Evolutionary conservation across 1,140 invertebrate genomes (phyloP).

Genomic region (Catajapyx aquilonaris): DNA sequence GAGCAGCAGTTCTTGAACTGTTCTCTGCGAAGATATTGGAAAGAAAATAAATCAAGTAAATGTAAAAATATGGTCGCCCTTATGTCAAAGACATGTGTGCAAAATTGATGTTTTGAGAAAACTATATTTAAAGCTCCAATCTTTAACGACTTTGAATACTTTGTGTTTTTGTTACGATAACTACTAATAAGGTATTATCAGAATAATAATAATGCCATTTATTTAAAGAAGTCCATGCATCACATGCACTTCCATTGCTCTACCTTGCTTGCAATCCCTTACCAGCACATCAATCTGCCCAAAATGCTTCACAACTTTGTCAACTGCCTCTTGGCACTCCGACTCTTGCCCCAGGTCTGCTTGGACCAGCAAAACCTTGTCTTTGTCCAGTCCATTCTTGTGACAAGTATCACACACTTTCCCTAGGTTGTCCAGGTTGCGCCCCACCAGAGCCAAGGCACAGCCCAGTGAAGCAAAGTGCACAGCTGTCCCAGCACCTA

Average conservation of each 20-base stretch:
- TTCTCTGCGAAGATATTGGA: too few species aligned
- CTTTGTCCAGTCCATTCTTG: constrained; percentile 7
- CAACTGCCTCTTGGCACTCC: constrained; percentile 17
- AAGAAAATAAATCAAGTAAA: too few species aligned
- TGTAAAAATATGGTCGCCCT: too few species aligned
- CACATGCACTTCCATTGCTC: background rate
- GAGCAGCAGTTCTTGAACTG: too few species aligned
- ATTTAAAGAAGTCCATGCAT: background rate
- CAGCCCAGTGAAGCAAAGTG: constrained; percentile 29
- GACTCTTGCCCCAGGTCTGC: constrained; percentile 22
- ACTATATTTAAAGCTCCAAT: background rate
- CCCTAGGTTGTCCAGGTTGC: constrained; percentile 25
- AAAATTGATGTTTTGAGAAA: too few species aligned
- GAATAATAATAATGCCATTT: background rate
- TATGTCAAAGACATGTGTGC: too few species aligned
- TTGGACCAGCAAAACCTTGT: constrained; percentile 12
- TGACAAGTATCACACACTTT: constrained; percentile 19
- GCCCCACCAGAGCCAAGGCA: constrained; percentile 24
- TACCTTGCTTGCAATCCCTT: background rate
- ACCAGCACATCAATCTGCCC: constrained; percentile 17
- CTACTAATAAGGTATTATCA: background rate
- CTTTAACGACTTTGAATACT: background rate
- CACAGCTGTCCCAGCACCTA: constrained; percentile 30
- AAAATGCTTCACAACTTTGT: constrained; percentile 13
- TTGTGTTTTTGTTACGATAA: background rate